Evolutionary conservation across 1,140 invertebrate genomes (phyloP), one percentile per base, ranked within the genome.

Genomic region (Drosophila obscura): DNA sequence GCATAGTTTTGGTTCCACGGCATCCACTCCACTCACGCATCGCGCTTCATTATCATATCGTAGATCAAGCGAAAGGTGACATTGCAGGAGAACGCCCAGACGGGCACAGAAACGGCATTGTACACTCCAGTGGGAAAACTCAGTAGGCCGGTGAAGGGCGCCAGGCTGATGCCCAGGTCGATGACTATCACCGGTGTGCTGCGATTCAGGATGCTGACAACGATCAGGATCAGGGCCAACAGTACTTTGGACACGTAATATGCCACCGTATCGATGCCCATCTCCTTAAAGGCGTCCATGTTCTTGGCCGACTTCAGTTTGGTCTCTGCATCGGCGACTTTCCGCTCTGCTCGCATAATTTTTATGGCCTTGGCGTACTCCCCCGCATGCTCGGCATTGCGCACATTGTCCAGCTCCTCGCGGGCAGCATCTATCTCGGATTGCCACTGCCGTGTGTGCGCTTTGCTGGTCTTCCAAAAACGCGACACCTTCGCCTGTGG

Each of bases 11-110:
- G 16, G 39, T 26, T 44, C 22, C 13, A 48, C 55, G 35, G 22
- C 46, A 57, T 50, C 28, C 41, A 19, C 22, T 15, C 15, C 9
- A 24, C 8, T 50, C 76, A 85, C 65, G 72, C 39, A 9, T 67
- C 31, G 6, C 55, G 72, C 13, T 87, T 78, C 52, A 77, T 82
- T 2, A 77, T 35, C 35, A 87, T n/a, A 2, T 66, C 49, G 13
- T 85, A 82, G 1, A 90, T 26, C 16, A 77, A 52, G 6, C 79
- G 69, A 57, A 90, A 90, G 0, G 89, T 87, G 4, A 91, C 66
- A 60, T 90, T 91, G 52, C 90, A 91, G 3, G 90, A 90, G 8
- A 91, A 79, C 0, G 81, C 77, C 90, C 90, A 91, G 2, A 65
- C 65, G 2, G 84, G 88, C 52, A 90, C 88, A 0, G 90, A 91